A percentile compares a stretch with the other conserved stretches of the same genome.
Evolutionary conservation across 2,888 invertebrate species (phyloP).

Genomic region (Psylliodes chrysocephalus): DNA sequence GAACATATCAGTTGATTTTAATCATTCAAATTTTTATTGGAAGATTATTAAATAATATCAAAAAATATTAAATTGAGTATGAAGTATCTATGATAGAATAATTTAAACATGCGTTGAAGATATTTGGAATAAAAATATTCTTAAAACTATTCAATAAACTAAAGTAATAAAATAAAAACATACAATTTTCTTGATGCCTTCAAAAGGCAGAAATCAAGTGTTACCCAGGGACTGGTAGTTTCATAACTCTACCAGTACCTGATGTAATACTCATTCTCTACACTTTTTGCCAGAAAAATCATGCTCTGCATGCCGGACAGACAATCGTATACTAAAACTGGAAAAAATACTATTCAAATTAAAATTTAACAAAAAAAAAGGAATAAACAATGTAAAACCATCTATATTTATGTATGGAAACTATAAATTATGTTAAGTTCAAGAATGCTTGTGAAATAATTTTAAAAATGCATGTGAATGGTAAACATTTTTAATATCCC

Average conservation of each 20-base stretch:
- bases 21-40: too few species aligned
- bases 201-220: slow-evolving; percentile 77
- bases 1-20: too few species aligned
- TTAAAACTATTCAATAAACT: too few species aligned
- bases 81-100: too few species aligned
- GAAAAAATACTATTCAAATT: slow-evolving; percentile 54
- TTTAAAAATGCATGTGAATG: too few species aligned
- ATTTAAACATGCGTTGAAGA: too few species aligned
- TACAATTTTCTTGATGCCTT: slow-evolving; percentile 30
- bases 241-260: slow-evolving; percentile 88
- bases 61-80: neutral
- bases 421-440: too few species aligned
- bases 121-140: too few species aligned
- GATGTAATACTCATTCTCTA: slow-evolving; percentile 98
- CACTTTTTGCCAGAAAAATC: slow-evolving; percentile 65
- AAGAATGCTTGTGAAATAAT: too few species aligned
- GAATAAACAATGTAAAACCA: slow-evolving; percentile 9
- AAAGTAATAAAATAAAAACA: slow-evolving; percentile 4
- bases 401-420: too few species aligned
- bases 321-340: slow-evolving; percentile 50
- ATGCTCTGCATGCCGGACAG: slow-evolving; percentile 62
- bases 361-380: slow-evolving; percentile 39
- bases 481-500: too few species aligned
- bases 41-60: too few species aligned
- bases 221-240: slow-evolving; percentile 88